phyloP scores from a whole-genome alignment of 1,140 invertebrate genomes.

The Drosophila carrolli region DNA sequence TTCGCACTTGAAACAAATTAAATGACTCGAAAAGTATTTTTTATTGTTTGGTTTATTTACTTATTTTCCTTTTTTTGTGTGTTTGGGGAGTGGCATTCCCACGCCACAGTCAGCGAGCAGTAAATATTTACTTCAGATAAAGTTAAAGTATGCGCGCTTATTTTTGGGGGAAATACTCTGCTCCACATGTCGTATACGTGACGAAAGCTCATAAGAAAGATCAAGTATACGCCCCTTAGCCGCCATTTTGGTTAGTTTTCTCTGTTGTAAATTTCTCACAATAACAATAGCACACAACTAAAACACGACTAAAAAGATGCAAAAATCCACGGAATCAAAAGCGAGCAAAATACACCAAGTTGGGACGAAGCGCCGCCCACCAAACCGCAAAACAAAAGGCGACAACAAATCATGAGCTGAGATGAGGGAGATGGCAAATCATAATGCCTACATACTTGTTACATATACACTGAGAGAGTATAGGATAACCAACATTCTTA shows the following conservation, averaged over 20 bases:
- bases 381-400: slow-evolving; percentile 65
- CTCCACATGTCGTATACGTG: slow-evolving; percentile 43
- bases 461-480: slow-evolving; percentile 4
- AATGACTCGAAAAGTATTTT: slow-evolving; percentile 59
- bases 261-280: slow-evolving; percentile 13
- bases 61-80: slow-evolving; percentile 19
- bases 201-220: slow-evolving; percentile 11
- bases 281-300: slow-evolving; percentile 5
- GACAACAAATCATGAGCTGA: slow-evolving; percentile 59
- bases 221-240: slow-evolving; percentile 43
- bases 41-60: slow-evolving; percentile 53
- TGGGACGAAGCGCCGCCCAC: slow-evolving; percentile 61
- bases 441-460: slow-evolving; percentile 6
- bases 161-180: slow-evolving; percentile 16
- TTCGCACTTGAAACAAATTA: slow-evolving; percentile 71
- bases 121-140: slow-evolving; percentile 70
- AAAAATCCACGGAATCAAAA: slow-evolving; percentile 14
- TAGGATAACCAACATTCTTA: background rate
- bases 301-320: slow-evolving; percentile 39
- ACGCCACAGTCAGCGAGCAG: slow-evolving; percentile 48
- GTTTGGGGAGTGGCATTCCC: slow-evolving; percentile 69
- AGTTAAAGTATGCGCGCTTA: slow-evolving; percentile 10
- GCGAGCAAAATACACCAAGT: slow-evolving; percentile 32
- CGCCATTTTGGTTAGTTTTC: slow-evolving; percentile 45
- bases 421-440: slow-evolving; percentile 25